Conservation (phyloP, 2,113 vertebrate genomes). For the Colius striatus region DNA sequence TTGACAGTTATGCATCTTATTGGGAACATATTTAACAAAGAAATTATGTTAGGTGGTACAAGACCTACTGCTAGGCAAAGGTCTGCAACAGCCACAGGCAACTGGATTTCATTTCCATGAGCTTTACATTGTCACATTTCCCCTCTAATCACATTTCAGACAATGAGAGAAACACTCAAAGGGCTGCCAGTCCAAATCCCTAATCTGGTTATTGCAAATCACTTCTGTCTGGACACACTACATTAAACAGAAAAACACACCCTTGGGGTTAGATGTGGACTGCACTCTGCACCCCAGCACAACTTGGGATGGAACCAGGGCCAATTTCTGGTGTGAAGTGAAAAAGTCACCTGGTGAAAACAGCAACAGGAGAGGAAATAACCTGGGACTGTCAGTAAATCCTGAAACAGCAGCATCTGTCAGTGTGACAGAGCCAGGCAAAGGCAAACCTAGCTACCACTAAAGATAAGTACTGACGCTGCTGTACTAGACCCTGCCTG, state of each 20-base stretch:
- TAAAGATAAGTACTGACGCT: not conserved
- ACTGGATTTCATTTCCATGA: not conserved
- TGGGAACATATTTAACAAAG: conserved; percentile 39
- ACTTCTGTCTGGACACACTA: conserved; percentile 9
- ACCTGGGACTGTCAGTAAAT: not conserved
- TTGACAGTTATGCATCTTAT: conserved; percentile 52
- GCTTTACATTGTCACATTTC: not conserved
- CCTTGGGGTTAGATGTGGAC: not conserved
- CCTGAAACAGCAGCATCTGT: not conserved
- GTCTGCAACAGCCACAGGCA: conserved; percentile 63
- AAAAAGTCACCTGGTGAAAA: not conserved
- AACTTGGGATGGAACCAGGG: not conserved
- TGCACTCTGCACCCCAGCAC: not conserved
- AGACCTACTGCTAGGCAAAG: conserved; percentile 50
- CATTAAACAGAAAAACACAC: not conserved
- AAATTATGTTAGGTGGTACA: conserved; percentile 45
- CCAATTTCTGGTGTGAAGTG: not conserved
- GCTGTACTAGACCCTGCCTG: not conserved
- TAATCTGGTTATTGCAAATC: conserved; percentile 60
- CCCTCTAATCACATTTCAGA: conserved; percentile 38
- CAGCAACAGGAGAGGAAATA: not conserved
- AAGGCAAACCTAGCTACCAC: not conserved
- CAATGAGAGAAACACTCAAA: not conserved
- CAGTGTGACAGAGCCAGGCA: not conserved
- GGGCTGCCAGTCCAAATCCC: conserved; percentile 4